Evolutionary conservation across 2,113 vertebrate genomes (phyloP), one percentile per base, ranked within the genome.

Genomic region (Loxodonta africana): DNA sequence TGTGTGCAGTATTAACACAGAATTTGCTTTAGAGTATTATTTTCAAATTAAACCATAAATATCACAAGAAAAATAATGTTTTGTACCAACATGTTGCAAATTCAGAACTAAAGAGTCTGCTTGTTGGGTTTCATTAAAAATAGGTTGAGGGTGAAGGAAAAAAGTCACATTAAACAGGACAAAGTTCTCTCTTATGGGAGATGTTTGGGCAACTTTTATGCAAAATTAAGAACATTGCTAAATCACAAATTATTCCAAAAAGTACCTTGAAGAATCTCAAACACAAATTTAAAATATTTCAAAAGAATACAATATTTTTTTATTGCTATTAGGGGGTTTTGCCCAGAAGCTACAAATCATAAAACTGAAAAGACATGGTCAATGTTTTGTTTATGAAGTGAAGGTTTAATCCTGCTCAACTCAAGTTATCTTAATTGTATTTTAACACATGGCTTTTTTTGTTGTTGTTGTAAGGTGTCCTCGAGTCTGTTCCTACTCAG

Each of bases 361-460:
- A 94, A 90, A 95, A 92, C 23, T 33, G 20, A 96, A 65, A 37
- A 94, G 69, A 82, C 1, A 28, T 7, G 69, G 10, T 94, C 30
- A 91, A 89, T 46, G 1, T 62, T 74, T 71, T 80, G 30, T 65
- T 94, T 91, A 83, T 81, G 74, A 94, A 92, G n/a, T 83, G 76
- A 96, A 85, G 41, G 8, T 65, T 73, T 91, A 95, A 60, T 80
- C 14, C 53, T 92, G 28, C 25, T 88, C 48, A 88, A 53, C n/a
- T 94, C 81, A 93, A 90, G 77, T 88, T 90, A 48, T n/a, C 69
- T 37, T 92, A 95, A 95, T 94, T 95, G 33, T 67, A 74, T 95
- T 95, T 97, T 57, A 94, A 96, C 78, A 73, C 80, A 62, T 44
- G 85, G 73, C 46, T 57, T 17, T 57, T 57, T 57, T 57, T 12